Conservation (phyloP, 35 echinoderm and acorn worm genomes). For the Antedon bifida region DNA sequence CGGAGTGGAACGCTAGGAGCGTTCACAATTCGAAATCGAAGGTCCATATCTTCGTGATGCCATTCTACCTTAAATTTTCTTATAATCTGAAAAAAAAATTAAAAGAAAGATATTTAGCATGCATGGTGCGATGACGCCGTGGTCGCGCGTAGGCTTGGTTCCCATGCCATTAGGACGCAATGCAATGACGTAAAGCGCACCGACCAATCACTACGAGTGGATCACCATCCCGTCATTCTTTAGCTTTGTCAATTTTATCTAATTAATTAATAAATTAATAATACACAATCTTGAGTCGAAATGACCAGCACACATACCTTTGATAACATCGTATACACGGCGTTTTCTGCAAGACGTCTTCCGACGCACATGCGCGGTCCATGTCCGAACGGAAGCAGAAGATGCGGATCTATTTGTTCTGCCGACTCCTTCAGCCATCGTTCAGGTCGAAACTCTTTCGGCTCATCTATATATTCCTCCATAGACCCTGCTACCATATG, state of each 20-base stretch:
- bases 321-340: conserved; percentile 42
- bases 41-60: conserved; percentile 73
- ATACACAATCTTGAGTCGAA: too few species aligned
- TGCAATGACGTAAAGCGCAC: background rate
- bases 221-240: too few species aligned
- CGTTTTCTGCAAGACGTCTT: conserved; percentile 67
- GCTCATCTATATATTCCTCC: conserved; percentile 74
- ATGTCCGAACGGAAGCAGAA: conserved; percentile 50
- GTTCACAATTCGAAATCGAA: conserved; percentile 51
- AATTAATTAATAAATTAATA: too few species aligned
- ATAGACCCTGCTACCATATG: conserved; percentile 76
- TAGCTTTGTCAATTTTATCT: too few species aligned
- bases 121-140: too few species aligned
- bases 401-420: conserved; percentile 48
- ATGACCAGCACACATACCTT: conserved; percentile 84
- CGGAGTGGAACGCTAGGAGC: conserved; percentile 48
- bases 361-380: conserved; percentile 79
- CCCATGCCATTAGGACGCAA: background rate
- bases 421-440: conserved; percentile 51
- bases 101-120: too few species aligned
- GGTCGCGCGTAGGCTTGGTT: too few species aligned
- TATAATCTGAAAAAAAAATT: conserved; percentile 37
- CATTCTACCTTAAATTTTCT: conserved; percentile 72
- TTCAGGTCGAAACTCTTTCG: conserved; percentile 63
- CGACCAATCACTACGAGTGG: too few species aligned